These are phyloP conservation scores for Ichneumon xanthorius DNA, from an alignment of 2,888 invertebrate species.

Conservation along the genomic window DNA sequence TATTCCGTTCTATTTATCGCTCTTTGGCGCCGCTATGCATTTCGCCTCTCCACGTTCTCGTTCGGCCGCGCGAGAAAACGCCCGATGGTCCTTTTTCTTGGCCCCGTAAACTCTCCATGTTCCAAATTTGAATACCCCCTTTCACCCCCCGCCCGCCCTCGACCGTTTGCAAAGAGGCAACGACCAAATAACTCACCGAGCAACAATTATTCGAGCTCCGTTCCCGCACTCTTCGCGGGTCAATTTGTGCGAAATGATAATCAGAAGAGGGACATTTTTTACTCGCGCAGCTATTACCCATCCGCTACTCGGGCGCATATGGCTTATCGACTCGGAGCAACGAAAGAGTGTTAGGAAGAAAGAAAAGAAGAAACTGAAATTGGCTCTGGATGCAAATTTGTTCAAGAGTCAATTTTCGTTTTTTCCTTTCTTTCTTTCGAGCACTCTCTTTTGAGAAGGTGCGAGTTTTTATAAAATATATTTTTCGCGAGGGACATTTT, in stretches of 20 bases:
- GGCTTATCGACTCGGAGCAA: too few relatives aligned
- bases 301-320: too few relatives aligned
- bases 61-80: constrained; percentile 3
- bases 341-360: too few relatives aligned
- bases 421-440: too few relatives aligned
- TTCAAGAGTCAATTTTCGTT: too few relatives aligned
- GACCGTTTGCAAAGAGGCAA: background rate
- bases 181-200: constrained; percentile 21
- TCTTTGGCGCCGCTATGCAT: constrained; percentile 71
- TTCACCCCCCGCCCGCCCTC: too few relatives aligned
- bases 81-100: constrained; percentile 27
- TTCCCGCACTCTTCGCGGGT: background rate
- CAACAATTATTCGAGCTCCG: constrained; percentile 18
- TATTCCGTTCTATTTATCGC: constrained; percentile 79
- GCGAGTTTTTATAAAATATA: too few relatives aligned
- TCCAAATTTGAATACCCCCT: constrained; percentile 2
- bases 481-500: too few relatives aligned
- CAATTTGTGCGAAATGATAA: constrained; percentile 15
- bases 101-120: constrained; percentile 24
- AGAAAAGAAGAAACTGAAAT: too few relatives aligned
- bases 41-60: background rate
- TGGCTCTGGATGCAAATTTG: too few relatives aligned
- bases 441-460: too few relatives aligned
- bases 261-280: background rate
- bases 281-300: constrained; percentile 64